These are phyloP conservation scores for Columba guinea DNA, from an alignment of 2,797 vertebrate genomes.

Conservation along the genomic window DNA sequence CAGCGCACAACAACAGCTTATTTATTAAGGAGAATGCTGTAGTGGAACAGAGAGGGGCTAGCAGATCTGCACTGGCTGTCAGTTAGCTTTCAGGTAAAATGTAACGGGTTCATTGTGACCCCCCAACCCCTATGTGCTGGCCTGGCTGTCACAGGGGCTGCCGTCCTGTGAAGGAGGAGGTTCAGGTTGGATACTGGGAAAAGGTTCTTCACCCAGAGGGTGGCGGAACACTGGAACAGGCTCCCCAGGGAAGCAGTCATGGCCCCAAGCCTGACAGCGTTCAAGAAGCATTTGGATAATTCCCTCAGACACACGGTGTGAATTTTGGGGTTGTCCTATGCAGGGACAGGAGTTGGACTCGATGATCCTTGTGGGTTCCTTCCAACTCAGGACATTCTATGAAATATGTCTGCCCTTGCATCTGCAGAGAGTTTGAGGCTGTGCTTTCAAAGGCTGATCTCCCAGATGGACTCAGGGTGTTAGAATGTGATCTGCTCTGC, in stretches of 20 bases:
- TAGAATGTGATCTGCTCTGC: accelerated
- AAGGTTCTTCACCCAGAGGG: too few relatives aligned
- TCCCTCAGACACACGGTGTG: too few relatives aligned
- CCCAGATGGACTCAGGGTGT: not conserved
- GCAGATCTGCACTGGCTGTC: not conserved
- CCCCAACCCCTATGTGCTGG: not conserved
- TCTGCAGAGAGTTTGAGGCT: not conserved
- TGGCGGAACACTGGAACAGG: too few relatives aligned
- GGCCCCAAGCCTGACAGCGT: too few relatives aligned
- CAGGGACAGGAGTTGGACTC: too few relatives aligned
- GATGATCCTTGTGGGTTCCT: too few relatives aligned
- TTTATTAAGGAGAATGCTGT: not conserved
- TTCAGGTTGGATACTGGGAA: too few relatives aligned
- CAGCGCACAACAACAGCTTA: not conserved
- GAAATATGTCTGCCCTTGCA: accelerated
- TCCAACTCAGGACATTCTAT: too few relatives aligned
- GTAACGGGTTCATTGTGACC: not conserved
- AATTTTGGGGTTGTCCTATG: too few relatives aligned
- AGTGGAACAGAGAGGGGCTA: not conserved
- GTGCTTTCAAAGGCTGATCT: not conserved
- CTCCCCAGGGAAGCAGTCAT: too few relatives aligned
- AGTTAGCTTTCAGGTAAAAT: not conserved
- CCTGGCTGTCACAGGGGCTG: not conserved
- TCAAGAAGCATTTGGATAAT: too few relatives aligned
- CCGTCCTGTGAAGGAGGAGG: not conserved